Percentiles rank a stretch among this genome's conserved stretches.
Conservation (phyloP, 2,113 vertebrate genomes). For the Paramormyrops kingsleyae region DNA sequence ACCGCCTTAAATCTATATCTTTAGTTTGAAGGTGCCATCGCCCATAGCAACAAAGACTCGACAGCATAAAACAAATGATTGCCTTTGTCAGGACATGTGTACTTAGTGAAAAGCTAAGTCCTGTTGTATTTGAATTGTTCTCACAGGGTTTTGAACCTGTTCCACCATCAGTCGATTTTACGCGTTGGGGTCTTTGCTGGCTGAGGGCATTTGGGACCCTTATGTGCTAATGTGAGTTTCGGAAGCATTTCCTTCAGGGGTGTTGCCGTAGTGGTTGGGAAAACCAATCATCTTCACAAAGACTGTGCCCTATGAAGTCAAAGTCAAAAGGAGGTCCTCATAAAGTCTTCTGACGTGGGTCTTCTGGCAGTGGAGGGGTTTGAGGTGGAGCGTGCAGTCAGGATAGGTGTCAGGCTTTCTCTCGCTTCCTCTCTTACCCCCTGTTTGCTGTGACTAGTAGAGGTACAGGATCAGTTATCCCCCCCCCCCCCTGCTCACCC, state of each 20-base stretch:
- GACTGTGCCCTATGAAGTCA: neutral
- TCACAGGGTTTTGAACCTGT: neutral
- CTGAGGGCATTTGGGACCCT: neutral
- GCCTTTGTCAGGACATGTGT: neutral
- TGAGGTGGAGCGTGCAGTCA: neutral
- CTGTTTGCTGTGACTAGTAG: neutral
- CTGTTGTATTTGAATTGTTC: neutral
- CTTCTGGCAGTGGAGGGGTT: neutral
- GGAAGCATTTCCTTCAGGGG: neutral
- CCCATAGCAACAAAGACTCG: neutral
- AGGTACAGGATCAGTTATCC: neutral
- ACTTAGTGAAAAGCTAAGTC: neutral
- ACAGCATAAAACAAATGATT: neutral
- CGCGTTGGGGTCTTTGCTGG: neutral
- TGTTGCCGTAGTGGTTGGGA: neutral
- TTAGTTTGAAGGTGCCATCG: neutral
- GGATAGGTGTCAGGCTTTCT: neutral
- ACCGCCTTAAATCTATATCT: neutral
- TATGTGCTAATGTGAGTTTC: neutral
- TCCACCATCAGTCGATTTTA: neutral
- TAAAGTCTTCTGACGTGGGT: neutral
- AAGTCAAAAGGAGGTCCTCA: neutral
- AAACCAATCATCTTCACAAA: neutral
- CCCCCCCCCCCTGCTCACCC: neutral
- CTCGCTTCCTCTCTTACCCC: neutral